These are phyloP conservation scores for Hypotaenidia okinawae DNA, from an alignment of 2,797 vertebrate species.

Conservation along the genomic window DNA sequence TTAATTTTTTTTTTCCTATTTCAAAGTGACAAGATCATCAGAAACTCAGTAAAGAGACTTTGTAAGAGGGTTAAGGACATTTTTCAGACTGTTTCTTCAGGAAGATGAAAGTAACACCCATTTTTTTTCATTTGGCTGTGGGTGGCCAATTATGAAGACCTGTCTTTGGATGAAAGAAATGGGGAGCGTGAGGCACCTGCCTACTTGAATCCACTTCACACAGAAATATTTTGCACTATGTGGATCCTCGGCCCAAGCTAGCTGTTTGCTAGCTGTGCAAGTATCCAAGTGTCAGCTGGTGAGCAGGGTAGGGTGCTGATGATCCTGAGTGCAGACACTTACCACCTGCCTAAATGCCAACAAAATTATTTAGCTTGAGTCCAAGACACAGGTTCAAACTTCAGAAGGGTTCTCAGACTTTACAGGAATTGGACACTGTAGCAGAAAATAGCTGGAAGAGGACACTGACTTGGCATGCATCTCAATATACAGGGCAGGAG, in stretches of 20 bases:
- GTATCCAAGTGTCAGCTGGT: not conserved
- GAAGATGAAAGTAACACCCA: not conserved
- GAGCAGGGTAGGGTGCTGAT: not conserved
- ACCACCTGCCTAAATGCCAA: not conserved
- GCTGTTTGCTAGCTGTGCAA: rapidly evolving
- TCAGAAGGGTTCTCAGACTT: not conserved
- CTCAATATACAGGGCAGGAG: not conserved
- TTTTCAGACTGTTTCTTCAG: not conserved
- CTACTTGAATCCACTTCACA: not conserved
- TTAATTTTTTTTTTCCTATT: not conserved
- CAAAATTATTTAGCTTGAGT: not conserved
- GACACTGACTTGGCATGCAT: not conserved
- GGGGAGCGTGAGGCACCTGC: not conserved
- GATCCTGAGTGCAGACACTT: not conserved
- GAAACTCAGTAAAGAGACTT: not conserved
- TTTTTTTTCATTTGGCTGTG: not conserved
- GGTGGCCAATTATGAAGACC: not conserved
- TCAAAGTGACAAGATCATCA: not conserved
- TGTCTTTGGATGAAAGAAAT: not conserved
- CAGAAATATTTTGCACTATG: not conserved
- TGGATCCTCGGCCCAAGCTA: not conserved
- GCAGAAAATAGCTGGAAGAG: not conserved
- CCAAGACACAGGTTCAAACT: not conserved
- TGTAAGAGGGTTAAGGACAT: not conserved
- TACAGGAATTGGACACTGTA: not conserved